Evolutionary conservation across 2,888 invertebrate genomes (phyloP), one percentile per base, ranked within the genome.

Genomic region (Drosophila barbarae): DNA sequence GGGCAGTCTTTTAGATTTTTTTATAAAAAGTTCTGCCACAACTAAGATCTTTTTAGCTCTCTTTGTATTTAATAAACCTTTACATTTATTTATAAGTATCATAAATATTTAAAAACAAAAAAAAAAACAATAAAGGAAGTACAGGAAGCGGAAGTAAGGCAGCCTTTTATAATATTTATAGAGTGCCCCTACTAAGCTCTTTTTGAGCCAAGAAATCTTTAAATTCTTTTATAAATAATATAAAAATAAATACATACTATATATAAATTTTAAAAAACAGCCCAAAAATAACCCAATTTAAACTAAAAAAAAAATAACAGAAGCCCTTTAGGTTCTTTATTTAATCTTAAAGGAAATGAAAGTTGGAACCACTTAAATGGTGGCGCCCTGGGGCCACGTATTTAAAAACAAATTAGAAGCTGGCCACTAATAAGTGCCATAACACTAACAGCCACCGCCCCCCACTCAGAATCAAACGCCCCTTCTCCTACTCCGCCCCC

Each of bases 391-490:
- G 18, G 67, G 67, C 38, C 15, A 30, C 54, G 30, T 35, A 69
- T 69, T 69, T 69, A 60, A 69, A 67, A 73, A 73, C 71, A 74
- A 73, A 73, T 69, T 69, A 68, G 69, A 55, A 69, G 58, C 54
- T 71, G 58, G 41, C 63, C 67, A 73, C 57, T 67, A 66, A 66
- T 54, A 72, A 58, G 38, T 51, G 66, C 50, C 41, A 50, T 38
- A 50, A 47, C 39, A 56, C 38, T 56, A 56, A 56, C 44, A 32
- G 50, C 28, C 21, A 7, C 18, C 23, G 12, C 39, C 47, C 36
- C 36, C 18, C 18, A n/a, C 32, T 8, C 4, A 13, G 21, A 13
- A 13, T 7, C 39, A 39, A 12, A 12, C 13, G 5, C 18, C 26
- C 26, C 23, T 23, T 26, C 9, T 8, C 28, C 12, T 13, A 10